Base-by-base conservation (phyloP, 2,888 invertebrate species). In the Sarcophaga rosellei region DNA sequence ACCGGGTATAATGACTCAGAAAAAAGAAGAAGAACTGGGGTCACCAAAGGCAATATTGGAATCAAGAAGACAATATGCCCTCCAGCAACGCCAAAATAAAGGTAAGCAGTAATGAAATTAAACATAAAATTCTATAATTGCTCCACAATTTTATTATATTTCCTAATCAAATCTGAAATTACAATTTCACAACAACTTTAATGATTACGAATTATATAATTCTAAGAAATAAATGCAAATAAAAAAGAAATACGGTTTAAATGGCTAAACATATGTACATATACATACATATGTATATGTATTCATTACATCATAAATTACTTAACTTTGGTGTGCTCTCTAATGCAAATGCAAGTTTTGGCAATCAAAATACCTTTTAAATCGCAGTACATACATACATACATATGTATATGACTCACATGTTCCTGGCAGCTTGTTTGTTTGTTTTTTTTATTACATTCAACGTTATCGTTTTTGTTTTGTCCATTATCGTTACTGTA, bases 11-110 rank as follows among this genome's bases (percentile, higher is more conserved):
- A 77, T 92, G 61, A 92, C 92, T 23, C 90, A 89, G 12, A 90
- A 90, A 81, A 93, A 93, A 81, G 90, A 90, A 63, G 90, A 92
- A 59, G 90, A 90, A 68, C 73, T 92, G 80, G 92, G 93, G 77
- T 92, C 91, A 21, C 89, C 90, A 44, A 90, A 91, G 45, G 92
- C 92, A 1, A 90, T 91, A 23, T 88, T 90, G 74, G 89, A 90
- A 75, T 88, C 92, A 75, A 92, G 91, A 80, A 90, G 90, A 20
- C 87, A 89, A 17, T 90, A 90, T 69, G 90, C 90, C 17, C 88
- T 89, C 53, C 90, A 90, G 81, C 91, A 91, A 68, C 87, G 89
- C 65, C 90, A 90, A 21, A 89, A 91, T 76, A 90, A 90, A 90
- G 92, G 92, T 92, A 89, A 79, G 83, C 61, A 61, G 1, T 35